Evolutionary conservation across 2,113 vertebrate genomes (phyloP).

Genomic region (Phalacrocorax carbo): DNA sequence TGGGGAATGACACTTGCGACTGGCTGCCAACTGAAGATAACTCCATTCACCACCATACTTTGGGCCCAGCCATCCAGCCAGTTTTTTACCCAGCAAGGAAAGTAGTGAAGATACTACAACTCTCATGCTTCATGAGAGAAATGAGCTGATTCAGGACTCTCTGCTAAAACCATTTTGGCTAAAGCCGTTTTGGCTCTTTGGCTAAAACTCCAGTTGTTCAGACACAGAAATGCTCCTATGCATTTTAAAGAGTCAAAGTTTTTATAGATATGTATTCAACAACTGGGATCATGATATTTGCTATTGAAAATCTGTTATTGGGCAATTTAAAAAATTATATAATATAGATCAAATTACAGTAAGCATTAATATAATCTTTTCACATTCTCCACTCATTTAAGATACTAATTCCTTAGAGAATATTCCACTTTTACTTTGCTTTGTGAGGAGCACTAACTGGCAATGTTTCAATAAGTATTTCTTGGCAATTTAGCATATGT

Average conservation of each 20-base stretch:
- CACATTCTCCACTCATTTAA: neutral
- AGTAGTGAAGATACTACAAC: neutral
- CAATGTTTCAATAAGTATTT: neutral
- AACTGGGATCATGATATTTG: neutral
- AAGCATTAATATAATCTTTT: neutral
- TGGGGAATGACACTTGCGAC: too few relatives aligned
- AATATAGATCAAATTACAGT: neutral
- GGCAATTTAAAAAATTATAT: neutral
- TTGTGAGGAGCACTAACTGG: neutral
- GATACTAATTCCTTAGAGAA: neutral
- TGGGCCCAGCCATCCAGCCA: too few relatives aligned
- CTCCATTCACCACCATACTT: too few relatives aligned
- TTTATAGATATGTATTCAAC: neutral
- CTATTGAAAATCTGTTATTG: neutral
- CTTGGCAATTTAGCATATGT: neutral
- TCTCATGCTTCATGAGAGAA: neutral
- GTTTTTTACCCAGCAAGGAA: too few relatives aligned
- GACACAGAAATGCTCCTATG: neutral
- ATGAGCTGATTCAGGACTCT: neutral
- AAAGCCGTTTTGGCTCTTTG: neutral
- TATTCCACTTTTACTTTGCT: neutral
- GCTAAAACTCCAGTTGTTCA: neutral
- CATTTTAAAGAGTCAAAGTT: neutral
- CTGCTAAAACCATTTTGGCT: too few relatives aligned
- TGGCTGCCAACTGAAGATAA: too few relatives aligned